Base-by-base conservation (phyloP, 2,797 vertebrate genomes). In the Phrynocephalus forsythii region DNA sequence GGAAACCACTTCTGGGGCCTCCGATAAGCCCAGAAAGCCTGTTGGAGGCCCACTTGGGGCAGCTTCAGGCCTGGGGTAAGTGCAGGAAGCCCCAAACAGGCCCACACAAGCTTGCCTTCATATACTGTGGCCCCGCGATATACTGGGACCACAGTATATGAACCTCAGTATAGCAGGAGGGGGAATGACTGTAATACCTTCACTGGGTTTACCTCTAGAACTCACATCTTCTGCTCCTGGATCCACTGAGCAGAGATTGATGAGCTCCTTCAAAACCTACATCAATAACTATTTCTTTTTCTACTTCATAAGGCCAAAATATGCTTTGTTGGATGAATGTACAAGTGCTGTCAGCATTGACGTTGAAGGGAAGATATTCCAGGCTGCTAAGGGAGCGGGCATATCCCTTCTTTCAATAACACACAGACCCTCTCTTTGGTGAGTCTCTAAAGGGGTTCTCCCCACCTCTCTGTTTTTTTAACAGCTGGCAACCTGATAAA, bases 271-370 rank as follows among this genome's bases (percentile, higher is more conserved):
- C 20, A 89, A 87, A 89, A n/a, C 16, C 44, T 63, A 83, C 88
- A 79, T 71, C 13, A 92, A 13, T 95, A 30, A 96, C 76, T 6
- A 71, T 75, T 83, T 60, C 38, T 69, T 89, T 15, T 93, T 77
- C 95, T 28, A 91, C 94, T 92, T 90, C 91, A 89, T 33, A 92
- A 99, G 99, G 95, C 99, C 99, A 0, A 99, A 98, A 92, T 99
- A 99, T 0, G 99, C 99, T 5, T 95, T 99, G 92, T 88, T 99
- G 94, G 99, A 99, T 66, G 99, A 99, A 94, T 99, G 99, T 89
- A 99, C 99, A 0, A 99, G 99, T 89, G 99, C 99, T 18, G 98
- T 99, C 91, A 99, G 99, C 97, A 99, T 99, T 81, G 99, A 99
- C 77, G 99, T 99, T 6, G 99, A 99, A 96, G 99, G 99, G 76